phyloP scores from a whole-genome alignment of 2,888 invertebrate genomes.

The Microctonus brassicae region DNA sequence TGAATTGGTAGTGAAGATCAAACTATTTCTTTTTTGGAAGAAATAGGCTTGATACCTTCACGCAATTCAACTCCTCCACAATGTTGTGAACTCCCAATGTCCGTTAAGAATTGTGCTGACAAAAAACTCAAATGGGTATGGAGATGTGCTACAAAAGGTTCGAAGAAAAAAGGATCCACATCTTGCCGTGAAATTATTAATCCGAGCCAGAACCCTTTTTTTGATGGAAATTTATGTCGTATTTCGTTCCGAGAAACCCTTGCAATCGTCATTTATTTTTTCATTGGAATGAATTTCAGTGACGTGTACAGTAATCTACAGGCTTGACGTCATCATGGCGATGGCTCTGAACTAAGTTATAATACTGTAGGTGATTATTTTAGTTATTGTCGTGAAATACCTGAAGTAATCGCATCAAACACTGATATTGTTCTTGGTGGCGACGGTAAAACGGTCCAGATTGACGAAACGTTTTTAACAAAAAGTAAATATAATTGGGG shows the following conservation, averaged over 20 bases:
- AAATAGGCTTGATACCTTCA: no score
- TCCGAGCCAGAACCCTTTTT: slow-evolving; percentile 35
- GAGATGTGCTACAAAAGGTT: no score
- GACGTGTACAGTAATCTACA: slow-evolving; percentile 27
- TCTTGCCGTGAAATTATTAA: slow-evolving; percentile 30
- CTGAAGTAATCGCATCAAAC: slow-evolving; percentile 36
- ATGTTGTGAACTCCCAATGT: no score
- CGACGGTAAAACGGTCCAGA: slow-evolving; percentile 36
- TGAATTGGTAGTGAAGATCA: no score
- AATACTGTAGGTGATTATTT: slow-evolving; percentile 38
- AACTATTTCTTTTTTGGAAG: no score
- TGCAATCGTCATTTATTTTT: slow-evolving; percentile 34
- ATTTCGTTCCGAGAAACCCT: slow-evolving; percentile 35
- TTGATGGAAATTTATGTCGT: slow-evolving; percentile 31
- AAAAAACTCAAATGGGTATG: no score
- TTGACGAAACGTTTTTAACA: no score
- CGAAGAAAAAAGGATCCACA: no score
- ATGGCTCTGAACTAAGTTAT: slow-evolving; percentile 16
- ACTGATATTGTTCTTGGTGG: slow-evolving; percentile 32
- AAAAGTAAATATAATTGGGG: slow-evolving; percentile 38
- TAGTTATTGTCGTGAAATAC: slow-evolving; percentile 39
- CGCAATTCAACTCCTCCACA: no score
- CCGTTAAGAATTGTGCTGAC: no score
- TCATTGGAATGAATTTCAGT: slow-evolving; percentile 31
- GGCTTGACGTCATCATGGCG: slow-evolving; percentile 16